These are phyloP conservation scores for Nymphalis io DNA, from an alignment of 1,140 invertebrate species.

Conservation along the genomic window DNA sequence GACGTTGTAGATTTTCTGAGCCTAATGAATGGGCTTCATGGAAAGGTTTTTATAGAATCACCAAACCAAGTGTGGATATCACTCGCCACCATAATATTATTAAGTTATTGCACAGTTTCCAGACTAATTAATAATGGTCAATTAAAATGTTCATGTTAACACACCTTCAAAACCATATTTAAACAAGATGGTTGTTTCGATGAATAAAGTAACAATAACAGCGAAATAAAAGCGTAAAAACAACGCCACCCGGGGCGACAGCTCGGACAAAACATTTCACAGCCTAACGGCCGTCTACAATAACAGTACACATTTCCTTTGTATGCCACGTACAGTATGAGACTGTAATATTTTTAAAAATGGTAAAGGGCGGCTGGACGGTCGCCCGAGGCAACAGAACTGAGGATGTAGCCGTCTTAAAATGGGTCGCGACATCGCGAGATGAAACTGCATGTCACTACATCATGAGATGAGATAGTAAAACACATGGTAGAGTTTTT, in stretches of 20 bases:
- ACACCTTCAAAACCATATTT: background rate
- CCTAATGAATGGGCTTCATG: too few species aligned
- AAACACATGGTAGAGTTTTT: background rate
- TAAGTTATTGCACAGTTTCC: too few species aligned
- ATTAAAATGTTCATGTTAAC: background rate
- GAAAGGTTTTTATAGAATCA: too few species aligned
- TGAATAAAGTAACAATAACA: constrained; percentile 3
- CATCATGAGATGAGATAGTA: background rate
- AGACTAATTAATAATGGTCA: background rate
- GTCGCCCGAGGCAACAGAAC: background rate
- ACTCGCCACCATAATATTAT: too few species aligned
- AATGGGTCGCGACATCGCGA: background rate
- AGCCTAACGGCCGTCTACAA: constrained; percentile 5
- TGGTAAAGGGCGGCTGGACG: background rate
- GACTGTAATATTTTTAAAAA: background rate
- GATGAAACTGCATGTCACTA: background rate
- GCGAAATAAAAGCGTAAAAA: background rate
- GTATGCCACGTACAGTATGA: background rate
- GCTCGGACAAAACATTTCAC: constrained; percentile 6
- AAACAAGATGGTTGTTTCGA: background rate
- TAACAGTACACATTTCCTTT: constrained; percentile 9
- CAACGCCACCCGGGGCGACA: background rate
- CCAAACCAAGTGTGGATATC: too few species aligned
- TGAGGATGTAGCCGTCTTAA: background rate
- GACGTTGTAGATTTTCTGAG: too few species aligned